Conservation (phyloP, 2,113 vertebrate species). For the Microcebus murinus region DNA sequence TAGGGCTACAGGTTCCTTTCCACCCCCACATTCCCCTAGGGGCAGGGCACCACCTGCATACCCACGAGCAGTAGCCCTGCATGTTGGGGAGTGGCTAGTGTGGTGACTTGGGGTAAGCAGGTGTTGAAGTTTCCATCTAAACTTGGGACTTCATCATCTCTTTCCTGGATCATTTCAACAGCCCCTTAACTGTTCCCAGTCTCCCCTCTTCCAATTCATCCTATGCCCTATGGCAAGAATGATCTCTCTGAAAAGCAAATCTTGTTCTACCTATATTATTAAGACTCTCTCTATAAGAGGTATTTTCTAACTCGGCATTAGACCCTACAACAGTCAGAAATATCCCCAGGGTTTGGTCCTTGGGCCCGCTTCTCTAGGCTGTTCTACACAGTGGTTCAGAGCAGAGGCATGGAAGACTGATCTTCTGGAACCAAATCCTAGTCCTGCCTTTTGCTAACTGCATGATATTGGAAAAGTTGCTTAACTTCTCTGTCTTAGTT, state of each 20-base stretch:
- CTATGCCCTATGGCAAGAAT: neutral
- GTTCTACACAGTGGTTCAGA: neutral
- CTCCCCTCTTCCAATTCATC: neutral
- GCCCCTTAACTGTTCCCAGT: neutral
- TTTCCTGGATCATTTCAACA: neutral
- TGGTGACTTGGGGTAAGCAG: neutral
- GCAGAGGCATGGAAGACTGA: neutral
- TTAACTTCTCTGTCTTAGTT: neutral
- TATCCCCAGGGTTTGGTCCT: neutral
- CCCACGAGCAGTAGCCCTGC: neutral
- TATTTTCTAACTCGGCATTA: neutral
- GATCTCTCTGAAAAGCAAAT: neutral
- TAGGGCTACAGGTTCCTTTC: neutral
- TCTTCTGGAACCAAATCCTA: neutral
- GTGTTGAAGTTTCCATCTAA: neutral
- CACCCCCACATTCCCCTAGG: rapidly evolving
- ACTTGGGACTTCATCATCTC: neutral
- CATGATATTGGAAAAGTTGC: neutral
- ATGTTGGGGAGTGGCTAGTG: rapidly evolving
- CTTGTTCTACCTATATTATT: neutral
- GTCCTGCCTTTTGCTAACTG: neutral
- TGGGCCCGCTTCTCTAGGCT: neutral
- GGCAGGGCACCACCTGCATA: neutral
- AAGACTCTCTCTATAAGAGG: neutral
- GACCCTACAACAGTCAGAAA: neutral